Evolutionary conservation across 2,888 invertebrate genomes (phyloP).

Genomic region (Acanthoscelides obtectus): DNA sequence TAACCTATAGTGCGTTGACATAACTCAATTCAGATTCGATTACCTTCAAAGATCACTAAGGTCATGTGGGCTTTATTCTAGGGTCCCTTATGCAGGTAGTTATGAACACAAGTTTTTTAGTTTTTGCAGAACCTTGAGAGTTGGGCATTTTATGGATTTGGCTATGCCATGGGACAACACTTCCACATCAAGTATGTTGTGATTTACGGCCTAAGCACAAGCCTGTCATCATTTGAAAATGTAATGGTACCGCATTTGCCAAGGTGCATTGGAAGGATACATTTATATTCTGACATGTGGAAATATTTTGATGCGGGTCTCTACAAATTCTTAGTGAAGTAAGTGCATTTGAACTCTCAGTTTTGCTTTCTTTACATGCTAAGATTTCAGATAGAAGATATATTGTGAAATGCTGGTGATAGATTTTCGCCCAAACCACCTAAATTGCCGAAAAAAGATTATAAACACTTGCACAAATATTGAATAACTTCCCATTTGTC

Average conservation of each 20-base stretch:
- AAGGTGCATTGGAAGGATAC: conserved; percentile 81
- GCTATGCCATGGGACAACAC: conserved; percentile 86
- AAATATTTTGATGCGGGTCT: conserved; percentile 92
- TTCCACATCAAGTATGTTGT: conserved; percentile 91
- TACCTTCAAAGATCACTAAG: too few species aligned
- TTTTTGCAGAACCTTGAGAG: conserved; percentile 57
- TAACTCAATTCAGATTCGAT: too few species aligned
- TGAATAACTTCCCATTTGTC: too few species aligned
- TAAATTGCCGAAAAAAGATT: too few species aligned
- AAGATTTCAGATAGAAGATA: too few species aligned
- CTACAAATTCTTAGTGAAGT: conserved; percentile 82
- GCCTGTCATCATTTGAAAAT: conserved; percentile 53
- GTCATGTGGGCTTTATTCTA: too few species aligned
- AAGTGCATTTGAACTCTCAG: conserved; percentile 24
- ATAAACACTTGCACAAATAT: too few species aligned
- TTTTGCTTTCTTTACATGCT: too few species aligned
- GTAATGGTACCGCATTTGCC: conserved; percentile 48
- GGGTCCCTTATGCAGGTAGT: too few species aligned
- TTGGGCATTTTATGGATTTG: conserved; percentile 78
- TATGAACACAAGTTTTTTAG: conserved; percentile 39
- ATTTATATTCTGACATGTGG: conserved; percentile 96
- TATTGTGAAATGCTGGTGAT: too few species aligned
- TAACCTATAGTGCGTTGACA: too few species aligned
- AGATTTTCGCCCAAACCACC: too few species aligned
- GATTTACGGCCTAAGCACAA: conserved; percentile 76